phyloP scores from a whole-genome alignment of 1,140 invertebrate species.

The Nasonia longicornis region DNA sequence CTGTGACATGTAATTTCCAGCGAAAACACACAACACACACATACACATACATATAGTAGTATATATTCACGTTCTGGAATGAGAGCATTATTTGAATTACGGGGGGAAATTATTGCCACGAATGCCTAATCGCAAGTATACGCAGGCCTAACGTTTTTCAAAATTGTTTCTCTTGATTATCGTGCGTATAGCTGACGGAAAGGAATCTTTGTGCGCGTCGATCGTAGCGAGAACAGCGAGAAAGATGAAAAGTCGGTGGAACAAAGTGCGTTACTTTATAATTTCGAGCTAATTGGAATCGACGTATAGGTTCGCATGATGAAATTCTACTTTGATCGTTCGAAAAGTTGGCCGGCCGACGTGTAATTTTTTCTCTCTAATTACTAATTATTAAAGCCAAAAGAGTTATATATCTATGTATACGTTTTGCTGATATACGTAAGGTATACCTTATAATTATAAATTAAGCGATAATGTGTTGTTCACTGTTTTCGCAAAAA shows the following conservation, averaged over 20 bases:
- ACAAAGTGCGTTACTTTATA: background rate
- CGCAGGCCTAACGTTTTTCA: conserved; percentile 20
- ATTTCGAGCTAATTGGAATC: conserved; percentile 1
- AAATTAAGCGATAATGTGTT: conserved; percentile 21
- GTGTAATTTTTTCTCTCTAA: conserved; percentile 23
- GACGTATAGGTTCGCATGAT: background rate
- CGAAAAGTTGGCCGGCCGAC: conserved; percentile 13
- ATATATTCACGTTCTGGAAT: background rate
- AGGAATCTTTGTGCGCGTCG: conserved; percentile 14
- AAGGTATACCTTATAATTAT: conserved; percentile 34
- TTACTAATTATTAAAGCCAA: conserved; percentile 12
- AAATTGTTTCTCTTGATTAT: background rate
- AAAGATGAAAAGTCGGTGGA: background rate
- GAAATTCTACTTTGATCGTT: background rate
- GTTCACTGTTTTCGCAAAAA: conserved; percentile 40
- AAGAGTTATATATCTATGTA: conserved; percentile 30
- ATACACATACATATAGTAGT: no score
- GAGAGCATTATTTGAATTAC: background rate
- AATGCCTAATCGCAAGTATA: conserved; percentile 22
- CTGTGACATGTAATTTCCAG: background rate
- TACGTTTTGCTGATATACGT: conserved; percentile 37
- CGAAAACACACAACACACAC: no score
- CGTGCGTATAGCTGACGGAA: background rate
- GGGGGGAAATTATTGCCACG: background rate
- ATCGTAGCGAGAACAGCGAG: conserved; percentile 21